Percentiles rank a stretch among this genome's conserved stretches.
Evolutionary conservation across 2,797 vertebrate species (phyloP).

Genomic region (Anguilla megastoma): DNA sequence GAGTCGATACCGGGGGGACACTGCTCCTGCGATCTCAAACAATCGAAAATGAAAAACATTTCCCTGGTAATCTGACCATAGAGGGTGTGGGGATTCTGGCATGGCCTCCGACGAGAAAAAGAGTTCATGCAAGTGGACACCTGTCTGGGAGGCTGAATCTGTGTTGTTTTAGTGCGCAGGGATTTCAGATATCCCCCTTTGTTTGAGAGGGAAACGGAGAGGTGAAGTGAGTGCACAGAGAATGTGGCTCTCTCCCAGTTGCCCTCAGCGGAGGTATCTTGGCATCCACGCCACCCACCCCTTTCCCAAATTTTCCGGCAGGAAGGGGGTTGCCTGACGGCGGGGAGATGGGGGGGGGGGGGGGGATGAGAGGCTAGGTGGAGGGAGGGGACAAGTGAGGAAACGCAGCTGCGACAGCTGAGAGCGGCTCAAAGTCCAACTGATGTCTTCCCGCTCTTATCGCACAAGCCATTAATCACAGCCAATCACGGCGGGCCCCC

Average conservation of each 20-base stretch:
- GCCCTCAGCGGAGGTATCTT: slow-evolving; percentile 54
- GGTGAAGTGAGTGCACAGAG: slow-evolving; percentile 43
- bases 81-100: slow-evolving; percentile 42
- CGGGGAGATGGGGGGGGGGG: slow-evolving; percentile 50
- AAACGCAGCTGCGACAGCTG: slow-evolving; percentile 69
- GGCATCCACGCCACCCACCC: slow-evolving; percentile 60
- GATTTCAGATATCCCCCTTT: slow-evolving; percentile 54
- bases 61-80: slow-evolving; percentile 48
- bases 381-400: slow-evolving; percentile 48
- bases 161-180: slow-evolving; percentile 54
- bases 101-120: not conserved
- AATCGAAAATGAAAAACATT: slow-evolving; percentile 61
- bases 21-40: slow-evolving; percentile 50
- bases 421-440: slow-evolving; percentile 60
- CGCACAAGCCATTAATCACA: slow-evolving; percentile 67
- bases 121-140: slow-evolving; percentile 50
- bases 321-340: slow-evolving; percentile 61
- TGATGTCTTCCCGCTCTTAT: slow-evolving; percentile 62
- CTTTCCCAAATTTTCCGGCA: slow-evolving; percentile 61
- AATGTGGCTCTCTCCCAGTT: slow-evolving; percentile 56
- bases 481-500: slow-evolving; percentile 56
- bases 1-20: slow-evolving; percentile 38
- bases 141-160: slow-evolving; percentile 53
- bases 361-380: slow-evolving; percentile 48
- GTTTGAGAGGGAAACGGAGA: slow-evolving; percentile 42